Percentiles rank a stretch among this genome's conserved stretches.
Conservation (phyloP, 2,888 invertebrate genomes). For the Chymomyza procnemis region DNA sequence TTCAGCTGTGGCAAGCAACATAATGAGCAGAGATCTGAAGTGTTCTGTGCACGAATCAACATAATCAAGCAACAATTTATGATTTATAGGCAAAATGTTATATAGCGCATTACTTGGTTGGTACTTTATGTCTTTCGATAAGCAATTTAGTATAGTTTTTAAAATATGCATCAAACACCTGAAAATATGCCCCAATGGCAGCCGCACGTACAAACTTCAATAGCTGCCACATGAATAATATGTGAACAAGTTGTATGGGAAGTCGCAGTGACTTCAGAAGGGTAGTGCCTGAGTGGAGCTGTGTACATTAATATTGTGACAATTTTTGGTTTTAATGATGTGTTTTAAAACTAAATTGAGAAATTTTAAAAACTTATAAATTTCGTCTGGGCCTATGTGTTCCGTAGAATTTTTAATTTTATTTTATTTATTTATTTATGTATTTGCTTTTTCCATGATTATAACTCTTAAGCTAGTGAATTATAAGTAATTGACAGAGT, state of each 20-base stretch:
- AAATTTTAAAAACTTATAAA: no score
- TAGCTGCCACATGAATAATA: not conserved
- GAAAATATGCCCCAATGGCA: not conserved
- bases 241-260: not conserved
- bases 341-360: no score
- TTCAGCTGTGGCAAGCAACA: not conserved
- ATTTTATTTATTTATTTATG: no score
- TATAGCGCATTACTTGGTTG: not conserved
- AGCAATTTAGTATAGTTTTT: not conserved
- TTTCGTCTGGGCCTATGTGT: no score
- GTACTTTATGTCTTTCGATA: not conserved
- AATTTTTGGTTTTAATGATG: no score
- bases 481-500: no score
- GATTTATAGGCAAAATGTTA: slow-evolving; percentile 3
- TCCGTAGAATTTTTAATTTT: no score
- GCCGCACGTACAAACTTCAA: not conserved
- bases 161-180: not conserved
- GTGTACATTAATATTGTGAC: no score
- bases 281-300: no score
- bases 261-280: not conserved
- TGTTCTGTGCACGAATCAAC: not conserved
- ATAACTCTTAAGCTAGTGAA: no score
- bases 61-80: not conserved
- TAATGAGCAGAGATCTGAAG: not conserved
- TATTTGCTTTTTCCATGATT: no score